These are phyloP conservation scores for Elachura formosa DNA, from an alignment of 2,113 vertebrate species.

Conservation along the genomic window DNA sequence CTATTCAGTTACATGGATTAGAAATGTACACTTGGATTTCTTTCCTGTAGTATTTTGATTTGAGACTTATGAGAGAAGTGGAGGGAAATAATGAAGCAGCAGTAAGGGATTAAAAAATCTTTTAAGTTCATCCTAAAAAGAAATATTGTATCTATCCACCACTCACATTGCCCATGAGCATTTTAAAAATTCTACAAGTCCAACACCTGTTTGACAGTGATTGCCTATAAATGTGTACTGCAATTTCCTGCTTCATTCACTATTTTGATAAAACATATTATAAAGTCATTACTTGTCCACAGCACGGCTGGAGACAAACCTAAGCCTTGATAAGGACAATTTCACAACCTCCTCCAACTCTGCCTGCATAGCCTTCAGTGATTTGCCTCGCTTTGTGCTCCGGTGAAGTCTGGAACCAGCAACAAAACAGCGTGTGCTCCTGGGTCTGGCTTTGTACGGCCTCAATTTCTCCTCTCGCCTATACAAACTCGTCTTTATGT, in stretches of 20 bases:
- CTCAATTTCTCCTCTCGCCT: not conserved
- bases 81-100: not conserved
- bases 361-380: not conserved
- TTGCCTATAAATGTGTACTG: not conserved
- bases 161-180: not conserved
- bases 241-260: not conserved
- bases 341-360: not conserved
- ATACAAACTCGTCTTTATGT: not conserved
- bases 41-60: not conserved
- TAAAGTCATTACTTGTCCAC: not conserved
- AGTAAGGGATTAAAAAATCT: not conserved
- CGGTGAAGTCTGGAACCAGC: not conserved
- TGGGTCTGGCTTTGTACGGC: not conserved
- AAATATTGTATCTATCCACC: not conserved
- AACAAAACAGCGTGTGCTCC: not conserved
- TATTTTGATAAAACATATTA: not conserved
- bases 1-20: not conserved
- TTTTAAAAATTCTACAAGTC: not conserved
- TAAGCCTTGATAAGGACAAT: not conserved
- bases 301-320: not conserved
- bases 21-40: not conserved
- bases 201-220: not conserved
- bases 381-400: not conserved
- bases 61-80: not conserved
- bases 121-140: not conserved